phyloP scores from a whole-genome alignment of 2,113 vertebrate genomes.

The Etheostoma cragini region DNA sequence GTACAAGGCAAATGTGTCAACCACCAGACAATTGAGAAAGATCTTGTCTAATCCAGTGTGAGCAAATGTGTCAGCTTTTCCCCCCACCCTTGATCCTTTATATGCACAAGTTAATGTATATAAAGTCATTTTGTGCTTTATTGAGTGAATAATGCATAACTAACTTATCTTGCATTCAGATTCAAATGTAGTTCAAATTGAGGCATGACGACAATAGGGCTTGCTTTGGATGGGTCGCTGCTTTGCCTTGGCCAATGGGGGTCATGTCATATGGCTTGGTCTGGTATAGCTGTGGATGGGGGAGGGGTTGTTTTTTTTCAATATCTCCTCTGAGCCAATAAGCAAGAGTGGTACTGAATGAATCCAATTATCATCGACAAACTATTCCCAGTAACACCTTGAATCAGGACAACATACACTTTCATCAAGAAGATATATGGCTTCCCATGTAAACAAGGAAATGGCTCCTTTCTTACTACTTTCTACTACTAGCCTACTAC shows the following conservation, averaged over 20 bases:
- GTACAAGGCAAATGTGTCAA: not conserved
- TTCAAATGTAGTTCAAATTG: slow-evolving; percentile 9
- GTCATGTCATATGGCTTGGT: slow-evolving; percentile 73
- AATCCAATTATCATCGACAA: slow-evolving; percentile 75
- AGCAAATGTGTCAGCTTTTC: slow-evolving; percentile 12
- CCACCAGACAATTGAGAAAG: not conserved
- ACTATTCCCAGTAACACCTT: slow-evolving; percentile 39
- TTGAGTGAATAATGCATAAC: not conserved
- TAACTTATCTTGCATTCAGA: not conserved
- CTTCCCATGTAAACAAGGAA: not conserved
- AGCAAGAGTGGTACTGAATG: slow-evolving; percentile 70
- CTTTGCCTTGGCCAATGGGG: slow-evolving; percentile 57
- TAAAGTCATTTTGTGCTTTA: not conserved
- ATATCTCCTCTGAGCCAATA: slow-evolving; percentile 79
- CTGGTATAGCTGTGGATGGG: slow-evolving; percentile 48
- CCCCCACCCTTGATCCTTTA: not conserved
- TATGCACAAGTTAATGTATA: not conserved
- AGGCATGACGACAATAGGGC: slow-evolving; percentile 50
- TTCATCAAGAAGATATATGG: not conserved
- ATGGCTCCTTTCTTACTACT: not conserved
- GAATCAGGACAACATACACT: slow-evolving; percentile 21
- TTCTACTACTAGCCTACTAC: too few relatives aligned
- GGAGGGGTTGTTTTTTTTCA: slow-evolving; percentile 81
- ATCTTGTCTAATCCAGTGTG: slow-evolving; percentile 33
- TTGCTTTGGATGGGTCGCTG: slow-evolving; percentile 15